Evolutionary conservation across 2,113 vertebrate genomes (phyloP), one percentile per base, ranked within the genome.

Genomic region (Butorides virescens): DNA sequence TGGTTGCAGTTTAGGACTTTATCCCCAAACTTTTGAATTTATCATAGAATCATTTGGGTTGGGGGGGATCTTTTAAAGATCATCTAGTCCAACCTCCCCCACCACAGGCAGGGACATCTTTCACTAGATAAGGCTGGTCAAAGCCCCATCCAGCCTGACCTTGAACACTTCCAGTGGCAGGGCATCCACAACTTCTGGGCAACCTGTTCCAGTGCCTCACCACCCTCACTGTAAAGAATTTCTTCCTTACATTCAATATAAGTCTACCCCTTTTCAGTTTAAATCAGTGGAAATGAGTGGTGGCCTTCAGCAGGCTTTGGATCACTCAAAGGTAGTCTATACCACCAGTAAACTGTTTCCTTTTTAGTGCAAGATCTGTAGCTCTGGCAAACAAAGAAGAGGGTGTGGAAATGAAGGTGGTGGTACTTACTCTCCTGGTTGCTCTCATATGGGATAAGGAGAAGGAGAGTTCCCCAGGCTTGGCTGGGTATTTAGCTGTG

Each of bases 111-210:
- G 46, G 36, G 29, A 26, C 22, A 62, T 23, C 29, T 80, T n/a
- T 47, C 22, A 22, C 17, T 39, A 29, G 37, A 19, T 9, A 9
- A 46, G 16, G 46, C 13, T 36, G 22, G 36, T 50, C 22, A 16
- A 22, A 74, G 20, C 15, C 6, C 50, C 0, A 0, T 53, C 47
- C 62, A 75, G 0, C 37, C n/a, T 32, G 21, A 9, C 12, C 37
- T 63, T 12, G 82, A 32, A 34, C 34, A n/a, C 4, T 37, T 4
- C 27, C 70, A 92, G 39, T 5, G 14, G 3, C 11, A 20, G 6
- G 5, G 3, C 25, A 72, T 30, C 37, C 49, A 20, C 30, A 92
- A 2, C 16, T 85, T 4, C 27, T 23, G 76, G 39, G 15, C 23
- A 75, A 0, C 15, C 3, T 49, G 30, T 63, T 29, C 15, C 47